Evolutionary conservation across 2,797 vertebrate genomes (phyloP).

Genomic region (Bovichtus diacanthus): DNA sequence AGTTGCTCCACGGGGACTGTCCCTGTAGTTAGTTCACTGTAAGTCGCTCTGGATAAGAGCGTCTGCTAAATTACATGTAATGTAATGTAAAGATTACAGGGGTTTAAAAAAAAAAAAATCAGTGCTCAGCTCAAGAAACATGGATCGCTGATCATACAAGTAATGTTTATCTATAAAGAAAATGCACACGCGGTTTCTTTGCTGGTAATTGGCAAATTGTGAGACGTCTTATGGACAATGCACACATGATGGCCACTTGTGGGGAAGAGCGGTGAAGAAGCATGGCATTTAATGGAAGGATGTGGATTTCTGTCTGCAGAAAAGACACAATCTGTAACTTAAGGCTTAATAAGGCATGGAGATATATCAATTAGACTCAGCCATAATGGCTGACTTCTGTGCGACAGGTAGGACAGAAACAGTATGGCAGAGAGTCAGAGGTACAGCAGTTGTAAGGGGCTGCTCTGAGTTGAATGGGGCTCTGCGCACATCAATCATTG

Average conservation of each 20-base stretch:
- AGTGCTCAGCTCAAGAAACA: slow-evolving; percentile 16
- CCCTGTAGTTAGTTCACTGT: too few relatives aligned
- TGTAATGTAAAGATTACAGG: background rate
- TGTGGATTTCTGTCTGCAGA: slow-evolving; percentile 23
- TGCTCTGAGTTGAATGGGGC: background rate
- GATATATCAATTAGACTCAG: slow-evolving; percentile 23
- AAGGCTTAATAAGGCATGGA: slow-evolving; percentile 1
- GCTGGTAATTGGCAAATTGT: slow-evolving; percentile 18
- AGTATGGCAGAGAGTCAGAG: background rate
- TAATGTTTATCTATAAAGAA: background rate
- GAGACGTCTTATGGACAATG: background rate
- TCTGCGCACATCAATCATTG: background rate
- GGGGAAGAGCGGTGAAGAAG: slow-evolving; percentile 27
- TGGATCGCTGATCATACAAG: slow-evolving; percentile 1
- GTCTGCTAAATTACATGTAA: too few relatives aligned
- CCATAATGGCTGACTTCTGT: background rate
- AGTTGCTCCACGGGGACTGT: too few relatives aligned
- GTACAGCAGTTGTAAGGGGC: background rate
- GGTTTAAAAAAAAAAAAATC: slow-evolving; percentile 13
- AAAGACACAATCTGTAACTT: slow-evolving; percentile 22
- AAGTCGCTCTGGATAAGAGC: too few relatives aligned
- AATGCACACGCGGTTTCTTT: background rate
- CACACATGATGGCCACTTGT: slow-evolving; percentile 41
- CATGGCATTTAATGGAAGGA: slow-evolving; percentile 18
- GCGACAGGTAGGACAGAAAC: background rate